These are phyloP conservation scores for Phalacrocorax pelagicus DNA, from an alignment of 2,113 vertebrate species.

Conservation along the genomic window DNA sequence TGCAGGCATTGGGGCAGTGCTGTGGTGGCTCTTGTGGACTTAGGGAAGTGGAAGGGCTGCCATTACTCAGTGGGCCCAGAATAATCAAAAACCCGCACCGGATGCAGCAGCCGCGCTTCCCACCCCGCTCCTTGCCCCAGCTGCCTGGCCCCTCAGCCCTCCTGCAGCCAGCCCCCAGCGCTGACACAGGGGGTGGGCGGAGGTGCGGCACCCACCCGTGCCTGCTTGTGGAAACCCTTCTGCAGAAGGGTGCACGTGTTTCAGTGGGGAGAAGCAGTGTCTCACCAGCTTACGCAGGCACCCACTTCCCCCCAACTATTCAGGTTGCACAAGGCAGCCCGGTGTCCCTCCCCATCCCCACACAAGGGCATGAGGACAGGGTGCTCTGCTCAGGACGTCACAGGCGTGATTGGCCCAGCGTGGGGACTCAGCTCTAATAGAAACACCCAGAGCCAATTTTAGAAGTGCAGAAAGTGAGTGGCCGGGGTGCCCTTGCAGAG, in stretches of 20 bases:
- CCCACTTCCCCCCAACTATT: neutral
- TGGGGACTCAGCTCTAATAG: neutral
- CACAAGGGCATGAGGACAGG: neutral
- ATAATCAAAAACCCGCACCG: neutral
- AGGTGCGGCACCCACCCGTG: neutral
- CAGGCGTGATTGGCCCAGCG: neutral
- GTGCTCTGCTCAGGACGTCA: neutral
- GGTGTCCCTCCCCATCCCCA: neutral
- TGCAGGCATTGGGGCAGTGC: fast-evolving
- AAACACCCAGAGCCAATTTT: neutral
- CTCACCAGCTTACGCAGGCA: neutral
- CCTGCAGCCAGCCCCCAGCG: fast-evolving
- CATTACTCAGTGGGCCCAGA: neutral
- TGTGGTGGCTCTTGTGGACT: neutral
- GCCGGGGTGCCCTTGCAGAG: neutral
- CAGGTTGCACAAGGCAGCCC: neutral
- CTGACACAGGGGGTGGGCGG: neutral
- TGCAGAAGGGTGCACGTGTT: neutral
- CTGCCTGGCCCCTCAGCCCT: neutral
- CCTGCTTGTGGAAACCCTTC: neutral
- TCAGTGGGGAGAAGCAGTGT: neutral
- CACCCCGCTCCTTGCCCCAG: neutral
- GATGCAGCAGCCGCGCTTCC: neutral
- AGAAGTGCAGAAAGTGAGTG: neutral
- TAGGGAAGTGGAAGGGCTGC: neutral